Evolutionary conservation across 2,113 vertebrate species (phyloP).

Genomic region (Zosterops borbonicus): DNA sequence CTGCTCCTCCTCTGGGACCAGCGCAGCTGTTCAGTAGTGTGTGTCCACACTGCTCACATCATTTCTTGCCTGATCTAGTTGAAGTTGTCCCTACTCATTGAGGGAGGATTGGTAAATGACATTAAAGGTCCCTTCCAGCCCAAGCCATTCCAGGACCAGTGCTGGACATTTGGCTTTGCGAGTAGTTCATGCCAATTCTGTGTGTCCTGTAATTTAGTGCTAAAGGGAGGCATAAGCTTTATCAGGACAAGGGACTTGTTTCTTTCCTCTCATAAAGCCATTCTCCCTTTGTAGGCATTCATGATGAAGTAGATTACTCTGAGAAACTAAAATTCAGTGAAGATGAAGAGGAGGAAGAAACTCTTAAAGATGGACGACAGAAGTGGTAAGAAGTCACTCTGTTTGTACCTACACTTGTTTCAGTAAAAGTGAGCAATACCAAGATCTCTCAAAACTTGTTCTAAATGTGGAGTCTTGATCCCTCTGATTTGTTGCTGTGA

Average conservation of each 20-base stretch:
- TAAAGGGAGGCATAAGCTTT: not conserved
- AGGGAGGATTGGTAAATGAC: not conserved
- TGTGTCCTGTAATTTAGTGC: not conserved
- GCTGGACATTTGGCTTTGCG: not conserved
- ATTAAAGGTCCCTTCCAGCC: not conserved
- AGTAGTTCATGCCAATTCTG: not conserved
- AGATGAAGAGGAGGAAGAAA: slow-evolving; percentile 95
- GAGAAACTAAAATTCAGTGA: slow-evolving; percentile 98
- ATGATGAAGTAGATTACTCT: slow-evolving; percentile 97
- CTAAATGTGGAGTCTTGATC: not conserved
- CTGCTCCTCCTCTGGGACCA: not conserved
- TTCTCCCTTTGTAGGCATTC: slow-evolving; percentile 79
- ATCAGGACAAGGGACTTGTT: not conserved
- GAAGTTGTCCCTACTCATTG: not conserved
- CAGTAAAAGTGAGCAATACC: not conserved
- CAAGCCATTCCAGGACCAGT: not conserved
- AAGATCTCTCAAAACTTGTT: not conserved
- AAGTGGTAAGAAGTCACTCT: slow-evolving; percentile 80
- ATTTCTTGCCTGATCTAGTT: not conserved
- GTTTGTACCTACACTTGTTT: not conserved
- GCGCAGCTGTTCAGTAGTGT: not conserved
- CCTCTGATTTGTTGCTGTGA: not conserved
- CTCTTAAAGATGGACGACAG: slow-evolving; percentile 81
- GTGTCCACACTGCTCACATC: accelerated
- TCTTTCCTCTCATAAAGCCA: not conserved